Base-by-base conservation (phyloP, 2,888 invertebrate genomes). In the Melanophora roralis region DNA sequence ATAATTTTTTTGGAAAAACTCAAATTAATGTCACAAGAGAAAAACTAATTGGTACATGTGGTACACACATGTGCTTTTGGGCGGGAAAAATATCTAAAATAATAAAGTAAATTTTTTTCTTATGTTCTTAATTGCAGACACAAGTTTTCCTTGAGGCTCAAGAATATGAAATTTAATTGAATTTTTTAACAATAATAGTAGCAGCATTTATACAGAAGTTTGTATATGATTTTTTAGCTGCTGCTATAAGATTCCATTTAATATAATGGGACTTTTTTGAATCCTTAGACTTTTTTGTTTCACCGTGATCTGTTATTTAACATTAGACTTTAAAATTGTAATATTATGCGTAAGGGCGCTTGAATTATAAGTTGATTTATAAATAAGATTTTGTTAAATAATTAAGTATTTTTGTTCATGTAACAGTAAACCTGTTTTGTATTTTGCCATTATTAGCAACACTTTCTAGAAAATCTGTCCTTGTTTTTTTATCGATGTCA, bases 61-160 rank as follows among this genome's bases (percentile, higher is more conserved):
- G 34, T n/a, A n/a, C n/a, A n/a, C 11, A 11, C 11, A 11, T 36
- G 36, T 36, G 36, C 3, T 3, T 36, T 6, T 36, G n/a, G 1
- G 14, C 14, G 40, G 47, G 51, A 64, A 32, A 11, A 32, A 7
- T 4, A 19, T 69, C 27, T 14, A 62, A 65, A 69, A 65, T 74
- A 74, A 74, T 71, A 65, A 69, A 69, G 59, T 77, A 59, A 27
- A n/a, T 16, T 16, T 69, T 49, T 27, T 47, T 62, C 59, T 65
- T 59, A 45, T 47, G 53, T 60, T 55, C 62, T 62, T 71, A 57
- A 71, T 71, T 62, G 38, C 27, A 51, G 43, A 38, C 64, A 60
- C 55, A 36, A 53, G 69, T 47, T 69, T 69, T 16, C 47, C 69
- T 69, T 74, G 74, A 79, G 69, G 74, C 51, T 79, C 57, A 72